Conservation (phyloP, 2,888 invertebrate species). For the Eupithecia abbreviata region DNA sequence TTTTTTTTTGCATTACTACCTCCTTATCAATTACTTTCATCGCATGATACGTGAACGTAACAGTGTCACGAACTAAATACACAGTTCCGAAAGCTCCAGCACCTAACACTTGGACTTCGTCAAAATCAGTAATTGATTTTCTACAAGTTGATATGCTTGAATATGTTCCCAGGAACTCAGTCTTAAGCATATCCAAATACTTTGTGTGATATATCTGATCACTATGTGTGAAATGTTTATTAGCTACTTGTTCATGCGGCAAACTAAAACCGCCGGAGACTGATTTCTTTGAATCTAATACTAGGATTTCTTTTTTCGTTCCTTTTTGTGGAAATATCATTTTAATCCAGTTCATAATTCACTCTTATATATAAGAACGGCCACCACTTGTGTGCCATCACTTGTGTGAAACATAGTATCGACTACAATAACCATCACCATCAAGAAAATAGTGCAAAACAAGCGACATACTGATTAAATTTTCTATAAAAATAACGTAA, state of each 20-base stretch:
- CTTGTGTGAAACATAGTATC: not conserved
- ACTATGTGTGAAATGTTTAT: constrained; percentile 53
- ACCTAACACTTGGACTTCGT: constrained; percentile 89
- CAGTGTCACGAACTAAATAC: constrained; percentile 86
- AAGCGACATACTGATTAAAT: constrained; percentile 3
- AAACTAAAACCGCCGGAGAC: not conserved
- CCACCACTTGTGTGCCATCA: not conserved
- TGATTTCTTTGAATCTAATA: not conserved
- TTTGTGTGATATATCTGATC: constrained; percentile 58
- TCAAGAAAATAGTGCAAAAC: not conserved
- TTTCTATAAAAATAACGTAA: not conserved
- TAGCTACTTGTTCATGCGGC: not conserved
- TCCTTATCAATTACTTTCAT: constrained; percentile 94
- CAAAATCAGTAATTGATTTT: constrained; percentile 85
- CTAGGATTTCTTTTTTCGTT: not conserved
- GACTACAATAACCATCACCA: not conserved
- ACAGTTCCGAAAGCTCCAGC: constrained; percentile 94
- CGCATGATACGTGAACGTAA: constrained; percentile 86
- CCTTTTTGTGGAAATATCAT: not conserved
- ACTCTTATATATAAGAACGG: not conserved
- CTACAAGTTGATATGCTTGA: constrained; percentile 43
- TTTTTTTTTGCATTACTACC: constrained; percentile 91
- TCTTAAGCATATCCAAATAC: constrained; percentile 63
- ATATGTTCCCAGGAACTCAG: constrained; percentile 58
- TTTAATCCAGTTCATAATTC: constrained; percentile 5